Evolutionary conservation across 2,797 vertebrate genomes (phyloP).

Genomic region (Hemibagrus guttatus): DNA sequence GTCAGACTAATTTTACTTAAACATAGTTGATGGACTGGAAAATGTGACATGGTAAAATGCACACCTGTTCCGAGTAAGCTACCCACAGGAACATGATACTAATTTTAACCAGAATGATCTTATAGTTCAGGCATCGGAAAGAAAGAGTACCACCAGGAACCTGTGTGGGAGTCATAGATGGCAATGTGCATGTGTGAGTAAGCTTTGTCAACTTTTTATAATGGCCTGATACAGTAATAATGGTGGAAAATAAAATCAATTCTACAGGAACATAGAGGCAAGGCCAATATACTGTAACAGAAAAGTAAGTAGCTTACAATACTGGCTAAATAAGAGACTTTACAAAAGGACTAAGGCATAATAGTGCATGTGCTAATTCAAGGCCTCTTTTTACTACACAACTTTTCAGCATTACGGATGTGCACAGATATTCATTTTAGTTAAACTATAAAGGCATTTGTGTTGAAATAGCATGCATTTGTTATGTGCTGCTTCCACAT

Average conservation of each 20-base stretch:
- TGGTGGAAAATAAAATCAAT: not conserved
- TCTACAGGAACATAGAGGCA: no score
- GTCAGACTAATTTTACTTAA: not conserved
- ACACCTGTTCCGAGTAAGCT: not conserved
- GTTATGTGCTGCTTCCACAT: not conserved
- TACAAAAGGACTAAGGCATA: no score
- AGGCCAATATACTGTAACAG: not conserved
- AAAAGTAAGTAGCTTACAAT: no score
- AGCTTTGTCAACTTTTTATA: not conserved
- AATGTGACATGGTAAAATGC: not conserved
- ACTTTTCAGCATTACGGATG: not conserved
- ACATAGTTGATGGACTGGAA: not conserved
- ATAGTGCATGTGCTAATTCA: no score
- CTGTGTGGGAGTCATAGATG: not conserved
- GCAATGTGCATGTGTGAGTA: not conserved
- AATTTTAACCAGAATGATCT: conserved; percentile 4
- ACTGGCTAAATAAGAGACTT: no score
- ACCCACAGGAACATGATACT: not conserved
- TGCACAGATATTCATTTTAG: not conserved
- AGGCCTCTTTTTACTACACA: no score
- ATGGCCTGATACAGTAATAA: not conserved
- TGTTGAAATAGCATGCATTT: not conserved
- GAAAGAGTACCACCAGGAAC: not conserved
- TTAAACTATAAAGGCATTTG: no score
- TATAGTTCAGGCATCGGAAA: not conserved